Evolutionary conservation across 2,888 invertebrate species (phyloP), one percentile per base, ranked within the genome.

Genomic region (Noctuana brunneofusca): DNA sequence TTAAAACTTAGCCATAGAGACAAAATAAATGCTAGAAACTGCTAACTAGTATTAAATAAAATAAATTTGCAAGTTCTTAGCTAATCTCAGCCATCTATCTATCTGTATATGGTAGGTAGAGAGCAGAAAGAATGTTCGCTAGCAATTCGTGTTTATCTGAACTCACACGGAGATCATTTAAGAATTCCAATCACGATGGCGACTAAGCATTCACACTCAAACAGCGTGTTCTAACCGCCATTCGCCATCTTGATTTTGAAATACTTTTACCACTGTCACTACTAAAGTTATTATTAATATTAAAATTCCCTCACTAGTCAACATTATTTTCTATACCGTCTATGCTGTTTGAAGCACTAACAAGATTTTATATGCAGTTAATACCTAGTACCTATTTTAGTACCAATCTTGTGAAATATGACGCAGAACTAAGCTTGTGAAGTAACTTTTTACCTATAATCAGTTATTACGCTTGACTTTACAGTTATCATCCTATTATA

Each of bases 171-270:
- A 46, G 70, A 77, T 75, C 78, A 72, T 76, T 84, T 84, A 83
- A 56, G 78, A 75, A 84, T 84, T 83, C 83, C 74, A 66, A 65
- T 70, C 74, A 71, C 76, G 75, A 63, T 66, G 67, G 62, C 68
- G 71, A 65, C 69, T 75, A 66, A 62, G 30, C 62, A 76, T 80
- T 82, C 78, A 76, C 81, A 78, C 81, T 74, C 75, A 58, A 66
- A 64, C 35, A 60, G 22, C 53, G 32, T 48, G 60, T 54, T 54
- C 35, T 12, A 60, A 27, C 48, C 48, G 54, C 54, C 49, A 58
- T 58, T 24, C 27, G 27, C 27, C 22, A 48, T 48, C 48, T 60
- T 60, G 54, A 48, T 54, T 48, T 54, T 41, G 27, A 59, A 35
- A 46, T 52, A 52, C 52, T 59, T 18, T 20, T 46, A 53, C 43